Base-by-base conservation (phyloP, 1,140 invertebrate genomes). In the Berghia stephanieae region DNA sequence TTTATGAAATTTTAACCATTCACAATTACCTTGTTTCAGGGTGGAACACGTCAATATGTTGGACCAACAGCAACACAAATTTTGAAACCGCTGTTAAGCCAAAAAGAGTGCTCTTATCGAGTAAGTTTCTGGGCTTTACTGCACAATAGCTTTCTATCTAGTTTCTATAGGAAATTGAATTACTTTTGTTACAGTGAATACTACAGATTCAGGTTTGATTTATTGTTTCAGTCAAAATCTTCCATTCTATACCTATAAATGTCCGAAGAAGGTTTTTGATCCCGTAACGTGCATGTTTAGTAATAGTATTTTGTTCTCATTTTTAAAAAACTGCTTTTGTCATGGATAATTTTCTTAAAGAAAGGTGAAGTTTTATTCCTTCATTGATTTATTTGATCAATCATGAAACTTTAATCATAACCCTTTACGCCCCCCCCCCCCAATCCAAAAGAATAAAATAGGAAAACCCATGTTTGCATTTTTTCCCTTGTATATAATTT, bases 71-170 rank as follows among this genome's bases (percentile, higher is more conserved):
- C 81, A 31, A 90, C 96, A 60, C 92, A 94, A 83, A 86, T 97
- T 4, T 88, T 98, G 36, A 90, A 92, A 71, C 93, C 93, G 3
- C 88, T 97, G 43, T 96, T 97, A 88, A 90, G 89, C 21, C 93
- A 94, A 79, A 90, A 90, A 63, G 88, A 90, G 3, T 98, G 96
- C 89, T 95, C 95, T 0, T 96, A 95, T 82, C 92, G 94, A 79
- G 93, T 93, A 90, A 83, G 83, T 44, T 49, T 55, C 21, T 27
- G 24, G 10, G n/a, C n/a, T 70, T 3, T 34, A 57, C 18, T 55
- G 21, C 46, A 68, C 27, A 24, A 27, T 70, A 76, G 27, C 69
- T 36, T 76, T 76, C 13, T 66, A 80, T 66, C 73, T 52, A 57
- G 43, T 46, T 77, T 77, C 71, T 66, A 13, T 63, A 38, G 24